Base-by-base conservation (phyloP, 2,888 invertebrate genomes). In the Villa cingulata region DNA sequence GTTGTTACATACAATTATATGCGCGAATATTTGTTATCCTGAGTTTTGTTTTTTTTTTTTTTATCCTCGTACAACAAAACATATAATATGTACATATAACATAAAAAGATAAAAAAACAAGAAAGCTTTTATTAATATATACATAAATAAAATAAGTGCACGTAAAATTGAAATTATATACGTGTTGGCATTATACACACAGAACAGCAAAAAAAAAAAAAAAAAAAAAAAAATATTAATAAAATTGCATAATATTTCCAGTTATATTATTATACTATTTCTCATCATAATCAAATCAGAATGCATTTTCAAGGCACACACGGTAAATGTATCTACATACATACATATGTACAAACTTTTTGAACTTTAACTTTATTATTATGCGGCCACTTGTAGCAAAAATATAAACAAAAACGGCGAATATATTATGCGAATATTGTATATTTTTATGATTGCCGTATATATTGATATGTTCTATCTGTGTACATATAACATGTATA, bases 151-250 rank as follows among this genome's bases (percentile, higher is more conserved):
- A 32, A 32, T 12, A 32, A 32, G 29, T 32, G 36, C 41, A 46
- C 23, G 46, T 41, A 41, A 46, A 46, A 46, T 46, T 46, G 46
- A 46, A 46, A 46, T 46, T 46, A 46, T 41, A 46, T 41, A 32
- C 29, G 36, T 34, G 37, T 23, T 37, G 23, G n/a, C n/a, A n/a
- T n/a, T n/a, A n/a, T n/a, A n/a, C n/a, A n/a, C n/a, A n/a, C n/a
- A n/a, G n/a, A n/a, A n/a, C n/a, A n/a, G n/a, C n/a, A n/a, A n/a
- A n/a, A n/a, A n/a, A n/a, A n/a, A n/a, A n/a, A n/a, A n/a, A n/a
- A n/a, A n/a, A n/a, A n/a, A n/a, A n/a, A n/a, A n/a, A n/a, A n/a
- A n/a, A n/a, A n/a, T n/a, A n/a, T n/a, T n/a, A n/a, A n/a, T n/a
- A n/a, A n/a, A n/a, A n/a, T n/a, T n/a, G n/a, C n/a, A n/a, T n/a